Conservation (phyloP, 1,140 invertebrate species). For the Harpegnathos saltator region DNA sequence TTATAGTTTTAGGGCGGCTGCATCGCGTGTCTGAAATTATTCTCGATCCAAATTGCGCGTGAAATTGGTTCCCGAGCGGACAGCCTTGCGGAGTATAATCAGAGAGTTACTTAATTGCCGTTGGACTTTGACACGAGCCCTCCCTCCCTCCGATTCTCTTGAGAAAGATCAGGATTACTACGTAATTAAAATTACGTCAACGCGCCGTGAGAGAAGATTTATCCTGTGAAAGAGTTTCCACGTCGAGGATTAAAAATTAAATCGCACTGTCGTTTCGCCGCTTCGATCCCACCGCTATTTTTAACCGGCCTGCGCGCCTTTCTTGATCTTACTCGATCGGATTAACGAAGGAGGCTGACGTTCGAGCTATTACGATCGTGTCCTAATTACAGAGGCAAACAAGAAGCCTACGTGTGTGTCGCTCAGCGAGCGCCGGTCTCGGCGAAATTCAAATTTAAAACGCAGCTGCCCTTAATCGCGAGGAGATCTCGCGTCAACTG, state of each 20-base stretch:
- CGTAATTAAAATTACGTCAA: constrained; percentile 46
- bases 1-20: background rate
- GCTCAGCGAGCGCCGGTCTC: constrained; percentile 24
- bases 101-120: constrained; percentile 44
- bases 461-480: background rate
- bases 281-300: constrained; percentile 2
- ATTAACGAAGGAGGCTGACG: constrained; percentile 20
- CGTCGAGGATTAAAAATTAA: constrained; percentile 23
- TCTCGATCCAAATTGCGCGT: constrained; percentile 44
- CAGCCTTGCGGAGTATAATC: constrained; percentile 37
- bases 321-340: constrained; percentile 1
- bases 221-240: background rate
- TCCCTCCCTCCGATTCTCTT: no score
- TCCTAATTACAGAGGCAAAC: constrained; percentile 26
- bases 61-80: constrained; percentile 43
- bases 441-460: constrained; percentile 10
- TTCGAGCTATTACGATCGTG: constrained; percentile 21
- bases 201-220: background rate
- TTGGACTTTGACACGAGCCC: constrained; percentile 46
- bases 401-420: constrained; percentile 27
- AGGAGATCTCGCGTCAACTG: background rate
- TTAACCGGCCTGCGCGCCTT: constrained; percentile 3
- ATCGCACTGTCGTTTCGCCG: constrained; percentile 5
- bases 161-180: constrained; percentile 43
- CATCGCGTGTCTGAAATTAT: constrained; percentile 31